Evolutionary conservation across 2,113 vertebrate species (phyloP).

Genomic region (Siniperca chuatsi): DNA sequence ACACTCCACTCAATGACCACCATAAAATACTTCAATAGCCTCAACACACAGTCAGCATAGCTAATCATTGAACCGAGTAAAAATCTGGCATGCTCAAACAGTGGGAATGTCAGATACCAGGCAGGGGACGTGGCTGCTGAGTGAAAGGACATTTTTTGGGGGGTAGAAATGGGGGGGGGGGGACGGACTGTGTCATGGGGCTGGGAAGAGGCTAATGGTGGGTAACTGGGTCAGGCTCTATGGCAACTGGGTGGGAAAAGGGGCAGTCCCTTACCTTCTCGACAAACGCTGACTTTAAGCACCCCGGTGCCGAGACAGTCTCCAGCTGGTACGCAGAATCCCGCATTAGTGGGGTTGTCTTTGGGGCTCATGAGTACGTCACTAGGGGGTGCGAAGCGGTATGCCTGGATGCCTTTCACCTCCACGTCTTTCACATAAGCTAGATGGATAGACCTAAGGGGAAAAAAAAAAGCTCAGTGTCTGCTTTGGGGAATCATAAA

Average conservation of each 20-base stretch:
- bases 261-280: slow-evolving; percentile 84
- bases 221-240: slow-evolving; percentile 50
- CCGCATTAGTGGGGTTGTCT: slow-evolving; percentile 89
- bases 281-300: slow-evolving; percentile 94
- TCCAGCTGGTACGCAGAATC: slow-evolving; percentile 93
- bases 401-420: slow-evolving; percentile 91
- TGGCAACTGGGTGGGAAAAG: neutral
- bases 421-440: slow-evolving; percentile 88
- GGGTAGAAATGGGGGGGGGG: neutral
- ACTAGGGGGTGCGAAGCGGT: slow-evolving; percentile 89
- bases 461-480: neutral
- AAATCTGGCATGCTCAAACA: slow-evolving; percentile 66
- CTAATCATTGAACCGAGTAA: slow-evolving; percentile 77
- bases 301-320: slow-evolving; percentile 93
- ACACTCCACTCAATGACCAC: slow-evolving; percentile 45
- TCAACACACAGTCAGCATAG: slow-evolving; percentile 22
- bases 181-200: slow-evolving; percentile 29
- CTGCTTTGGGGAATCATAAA: neutral
- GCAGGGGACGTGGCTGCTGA: neutral
- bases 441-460: slow-evolving; percentile 90
- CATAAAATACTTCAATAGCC: slow-evolving; percentile 60
- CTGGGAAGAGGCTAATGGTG: neutral
- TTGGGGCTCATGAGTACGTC: slow-evolving; percentile 89
- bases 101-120: slow-evolving; percentile 43
- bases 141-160: slow-evolving; percentile 22